phyloP scores from a whole-genome alignment of 2,888 invertebrate genomes.

The Suillia variegata region DNA sequence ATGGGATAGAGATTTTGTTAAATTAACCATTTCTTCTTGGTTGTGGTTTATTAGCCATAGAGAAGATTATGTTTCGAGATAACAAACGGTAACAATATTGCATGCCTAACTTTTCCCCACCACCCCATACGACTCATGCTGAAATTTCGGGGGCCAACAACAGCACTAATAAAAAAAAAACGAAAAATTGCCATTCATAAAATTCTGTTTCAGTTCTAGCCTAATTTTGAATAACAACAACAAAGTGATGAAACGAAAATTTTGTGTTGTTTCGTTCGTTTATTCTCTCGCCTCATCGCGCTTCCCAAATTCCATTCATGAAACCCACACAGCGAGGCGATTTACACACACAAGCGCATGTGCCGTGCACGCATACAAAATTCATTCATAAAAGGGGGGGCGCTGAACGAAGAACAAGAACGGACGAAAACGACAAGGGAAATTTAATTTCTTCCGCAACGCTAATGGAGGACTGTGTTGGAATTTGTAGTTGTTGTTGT shows the following conservation, averaged over 20 bases:
- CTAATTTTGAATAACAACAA: neutral
- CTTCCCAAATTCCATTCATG: conserved; percentile 47
- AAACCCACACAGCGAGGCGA: conserved; percentile 41
- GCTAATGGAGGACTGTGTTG: conserved; percentile 29
- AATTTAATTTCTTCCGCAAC: conserved; percentile 14
- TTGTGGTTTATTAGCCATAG: too few species aligned
- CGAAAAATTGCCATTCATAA: conserved; percentile 3
- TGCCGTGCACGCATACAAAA: conserved; percentile 34
- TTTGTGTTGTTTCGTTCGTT: neutral
- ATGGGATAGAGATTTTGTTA: too few species aligned
- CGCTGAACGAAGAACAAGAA: too few species aligned
- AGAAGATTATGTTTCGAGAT: too few species aligned
- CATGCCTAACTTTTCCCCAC: too few species aligned
- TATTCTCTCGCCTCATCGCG: too few species aligned
- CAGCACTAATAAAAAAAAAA: neutral
- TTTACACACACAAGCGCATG: conserved; percentile 35
- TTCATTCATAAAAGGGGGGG: conserved; percentile 50
- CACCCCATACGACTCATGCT: too few species aligned
- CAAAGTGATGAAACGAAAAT: neutral
- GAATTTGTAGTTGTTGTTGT: conserved; percentile 27
- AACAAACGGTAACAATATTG: too few species aligned
- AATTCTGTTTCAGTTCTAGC: neutral
- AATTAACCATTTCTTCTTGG: too few species aligned
- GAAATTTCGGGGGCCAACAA: too few species aligned
- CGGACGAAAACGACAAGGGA: conserved; percentile 34